Percentiles rank a stretch among this genome's conserved stretches.
phyloP scores from a whole-genome alignment of 2,113 vertebrate species.

The Oxygymnocypris stewartii region DNA sequence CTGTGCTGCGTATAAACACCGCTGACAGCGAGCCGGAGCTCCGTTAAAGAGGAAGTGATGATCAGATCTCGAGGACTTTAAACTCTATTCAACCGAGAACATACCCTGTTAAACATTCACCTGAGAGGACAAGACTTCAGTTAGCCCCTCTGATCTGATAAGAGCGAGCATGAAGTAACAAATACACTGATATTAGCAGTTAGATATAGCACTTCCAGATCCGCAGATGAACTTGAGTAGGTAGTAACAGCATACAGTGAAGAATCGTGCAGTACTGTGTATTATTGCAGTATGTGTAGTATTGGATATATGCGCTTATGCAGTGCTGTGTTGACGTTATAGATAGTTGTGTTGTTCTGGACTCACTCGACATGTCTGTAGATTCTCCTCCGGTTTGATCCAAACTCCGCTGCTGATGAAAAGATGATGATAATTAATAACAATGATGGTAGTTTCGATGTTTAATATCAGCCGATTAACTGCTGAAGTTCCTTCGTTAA shows the following conservation, averaged over 20 bases:
- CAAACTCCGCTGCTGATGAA: neutral
- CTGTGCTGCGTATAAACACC: too few relatives aligned
- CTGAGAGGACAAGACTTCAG: neutral
- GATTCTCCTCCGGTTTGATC: neutral
- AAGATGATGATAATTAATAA: neutral
- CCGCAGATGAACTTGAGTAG: too few relatives aligned
- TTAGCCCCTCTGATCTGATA: neutral
- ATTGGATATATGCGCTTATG: neutral
- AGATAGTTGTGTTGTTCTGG: neutral
- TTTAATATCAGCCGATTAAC: neutral
- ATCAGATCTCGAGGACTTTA: neutral
- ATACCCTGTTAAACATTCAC: conserved; percentile 21
- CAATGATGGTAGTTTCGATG: neutral
- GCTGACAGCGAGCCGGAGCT: neutral
- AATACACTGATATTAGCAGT: too few relatives aligned
- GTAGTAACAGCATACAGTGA: too few relatives aligned
- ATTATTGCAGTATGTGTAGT: neutral
- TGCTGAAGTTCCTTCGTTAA: neutral
- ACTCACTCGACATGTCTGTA: conserved; percentile 34
- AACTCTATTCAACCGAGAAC: neutral
- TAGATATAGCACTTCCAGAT: too few relatives aligned
- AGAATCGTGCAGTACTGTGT: neutral
- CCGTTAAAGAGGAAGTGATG: neutral
- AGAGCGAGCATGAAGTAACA: neutral
- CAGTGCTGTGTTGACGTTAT: neutral